Conservation (phyloP, 2,797 vertebrate species). For the Neostethus bicornis region DNA sequence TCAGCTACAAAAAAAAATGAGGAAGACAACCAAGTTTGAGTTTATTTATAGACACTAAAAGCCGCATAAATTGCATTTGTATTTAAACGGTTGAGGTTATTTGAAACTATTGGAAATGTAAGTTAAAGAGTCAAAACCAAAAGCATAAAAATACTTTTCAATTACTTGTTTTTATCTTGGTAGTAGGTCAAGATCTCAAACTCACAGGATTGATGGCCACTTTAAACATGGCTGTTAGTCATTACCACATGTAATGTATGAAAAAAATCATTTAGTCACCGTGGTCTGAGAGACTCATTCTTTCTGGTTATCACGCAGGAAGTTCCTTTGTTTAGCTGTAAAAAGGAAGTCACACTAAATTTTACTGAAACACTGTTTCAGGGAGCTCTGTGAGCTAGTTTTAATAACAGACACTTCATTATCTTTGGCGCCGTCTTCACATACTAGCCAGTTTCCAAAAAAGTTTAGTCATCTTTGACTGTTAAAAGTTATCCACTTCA, state of each 20-base stretch:
- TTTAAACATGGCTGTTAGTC: not conserved
- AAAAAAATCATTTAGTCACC: not conserved
- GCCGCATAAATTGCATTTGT: not conserved
- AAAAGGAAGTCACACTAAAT: no score
- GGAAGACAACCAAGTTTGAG: slow-evolving; percentile 20
- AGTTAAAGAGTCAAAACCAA: not conserved
- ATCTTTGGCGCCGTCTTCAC: no score
- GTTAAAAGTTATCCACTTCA: not conserved
- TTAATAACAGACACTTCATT: no score
- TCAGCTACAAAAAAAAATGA: slow-evolving; percentile 7
- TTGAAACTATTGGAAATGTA: slow-evolving; percentile 1
- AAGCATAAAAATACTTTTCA: not conserved
- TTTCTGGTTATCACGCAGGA: no score
- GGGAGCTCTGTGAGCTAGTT: no score
- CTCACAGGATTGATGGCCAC: no score
- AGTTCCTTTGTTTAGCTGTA: no score
- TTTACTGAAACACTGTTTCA: no score
- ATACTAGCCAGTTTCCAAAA: not conserved
- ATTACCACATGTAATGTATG: not conserved
- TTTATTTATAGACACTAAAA: slow-evolving; percentile 20
- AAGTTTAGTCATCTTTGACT: not conserved
- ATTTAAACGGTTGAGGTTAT: not conserved
- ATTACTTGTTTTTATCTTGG: not conserved
- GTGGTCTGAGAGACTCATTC: not conserved
- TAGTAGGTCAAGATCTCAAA: no score